phyloP scores from a whole-genome alignment of 2,797 vertebrate genomes.

The Helicolenus hilgendorfi region DNA sequence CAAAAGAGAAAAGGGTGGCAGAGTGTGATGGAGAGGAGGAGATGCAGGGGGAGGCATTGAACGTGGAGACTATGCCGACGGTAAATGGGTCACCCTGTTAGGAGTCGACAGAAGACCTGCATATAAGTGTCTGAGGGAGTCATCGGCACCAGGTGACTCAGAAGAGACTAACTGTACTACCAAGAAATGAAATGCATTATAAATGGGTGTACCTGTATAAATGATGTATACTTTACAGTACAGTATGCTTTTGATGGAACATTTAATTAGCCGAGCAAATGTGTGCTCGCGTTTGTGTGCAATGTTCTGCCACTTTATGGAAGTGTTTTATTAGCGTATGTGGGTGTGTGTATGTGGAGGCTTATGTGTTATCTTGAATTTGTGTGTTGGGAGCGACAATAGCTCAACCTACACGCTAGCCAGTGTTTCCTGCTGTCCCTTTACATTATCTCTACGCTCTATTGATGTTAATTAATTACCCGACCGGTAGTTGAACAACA shows the following conservation, averaged over 20 bases:
- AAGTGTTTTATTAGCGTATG: slow-evolving; percentile 86
- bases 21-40: slow-evolving; percentile 46
- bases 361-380: slow-evolving; percentile 84
- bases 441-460: slow-evolving; percentile 23
- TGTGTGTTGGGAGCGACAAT: slow-evolving; percentile 77
- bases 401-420: slow-evolving; percentile 75
- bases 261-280: slow-evolving; percentile 73
- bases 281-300: slow-evolving; percentile 70
- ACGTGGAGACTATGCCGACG: slow-evolving; percentile 52
- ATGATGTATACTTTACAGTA: slow-evolving; percentile 39
- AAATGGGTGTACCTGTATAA: slow-evolving; percentile 22
- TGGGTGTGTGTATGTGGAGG: slow-evolving; percentile 85
- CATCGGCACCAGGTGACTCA: slow-evolving; percentile 34
- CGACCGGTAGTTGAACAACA: not conserved
- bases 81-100: slow-evolving; percentile 86
- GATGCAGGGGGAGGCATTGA: slow-evolving; percentile 59
- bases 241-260: slow-evolving; percentile 55
- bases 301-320: slow-evolving; percentile 79
- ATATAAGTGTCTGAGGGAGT: slow-evolving; percentile 23
- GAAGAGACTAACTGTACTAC: not conserved
- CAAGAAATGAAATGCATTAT: slow-evolving; percentile 8
- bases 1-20: slow-evolving; percentile 68
- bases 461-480: slow-evolving; percentile 42
- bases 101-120: slow-evolving; percentile 60
- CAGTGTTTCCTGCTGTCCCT: slow-evolving; percentile 63